Evolutionary conservation across 2,113 vertebrate genomes (phyloP), one percentile per base, ranked within the genome.

Genomic region (Xenopus laevis): DNA sequence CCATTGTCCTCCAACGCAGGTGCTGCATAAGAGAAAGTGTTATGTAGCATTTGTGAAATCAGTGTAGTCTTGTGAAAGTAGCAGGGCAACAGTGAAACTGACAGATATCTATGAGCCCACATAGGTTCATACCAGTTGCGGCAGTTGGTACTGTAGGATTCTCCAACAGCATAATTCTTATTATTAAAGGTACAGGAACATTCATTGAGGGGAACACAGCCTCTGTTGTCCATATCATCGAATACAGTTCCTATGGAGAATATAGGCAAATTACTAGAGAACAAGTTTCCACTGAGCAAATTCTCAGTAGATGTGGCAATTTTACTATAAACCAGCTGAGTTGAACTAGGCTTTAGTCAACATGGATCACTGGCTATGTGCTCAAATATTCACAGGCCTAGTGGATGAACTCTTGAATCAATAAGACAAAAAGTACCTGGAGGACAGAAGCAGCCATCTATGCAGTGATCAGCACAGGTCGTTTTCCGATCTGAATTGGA

Each of bases 1-100:
- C 95, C 95, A 97, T 68, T 84, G 80, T 4, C 94, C 92, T 21
- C 83, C 83, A 7, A 76, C 46, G 70, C 94, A 97, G 2, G 82
- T 80, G 60, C 95, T 96, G 82, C 23, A 50, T 58, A 66, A 71
- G 44, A 45, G 6, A 69, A 18, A 12, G 11, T 7, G 10, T 12
- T 18, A 66, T 20, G 44, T 13, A 21, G 21, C 20, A 17, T 53
- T 21, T 16, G 21, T 10, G 6, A 53, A 23, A 53, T 68, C 12
- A 61, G 10, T 13, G 5, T 13, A 30, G 10, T 23, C 7, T 15
- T 16, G 30, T 64, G 23, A 50, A 15, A 10, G 47, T 9, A 6
- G 1, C 10, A 17, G 23, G 61, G 30, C 0, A 4, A 64, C 47
- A 50, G 47, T 50, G 47, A 4, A 13, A 50, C 10, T 44, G 17